Percentiles rank a stretch among this genome's conserved stretches.
Evolutionary conservation across 2,888 invertebrate species (phyloP).

Genomic region (Pristionchus exspectatus): DNA sequence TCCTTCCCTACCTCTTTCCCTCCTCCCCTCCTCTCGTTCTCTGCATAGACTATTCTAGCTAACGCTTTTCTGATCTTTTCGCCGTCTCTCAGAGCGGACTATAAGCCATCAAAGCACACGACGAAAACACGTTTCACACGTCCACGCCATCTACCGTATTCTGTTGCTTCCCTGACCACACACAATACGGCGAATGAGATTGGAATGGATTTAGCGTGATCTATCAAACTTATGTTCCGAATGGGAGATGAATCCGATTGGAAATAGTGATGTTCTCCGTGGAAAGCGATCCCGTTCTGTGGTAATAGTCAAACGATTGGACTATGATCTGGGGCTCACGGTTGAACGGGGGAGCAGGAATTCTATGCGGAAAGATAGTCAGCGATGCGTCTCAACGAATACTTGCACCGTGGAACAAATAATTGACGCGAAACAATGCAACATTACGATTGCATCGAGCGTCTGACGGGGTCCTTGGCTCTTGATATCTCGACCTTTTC

Average conservation of each 20-base stretch:
- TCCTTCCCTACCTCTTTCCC: not conserved
- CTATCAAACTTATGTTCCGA: not conserved
- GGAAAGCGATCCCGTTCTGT: not conserved
- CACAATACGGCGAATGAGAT: not conserved
- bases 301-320: not conserved
- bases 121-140: not conserved
- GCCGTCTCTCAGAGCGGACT: not conserved
- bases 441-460: not conserved
- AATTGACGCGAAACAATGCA: too few species aligned
- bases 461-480: not conserved
- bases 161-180: not conserved
- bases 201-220: not conserved
- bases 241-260: constrained; percentile 13
- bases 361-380: too few species aligned
- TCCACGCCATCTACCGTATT: not conserved
- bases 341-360: too few species aligned
- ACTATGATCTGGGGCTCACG: too few species aligned
- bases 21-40: constrained; percentile 4
- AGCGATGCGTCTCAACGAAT: too few species aligned
- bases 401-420: too few species aligned
- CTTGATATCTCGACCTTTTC: not conserved
- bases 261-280: not conserved
- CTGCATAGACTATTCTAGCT: not conserved
- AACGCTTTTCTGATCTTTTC: not conserved
- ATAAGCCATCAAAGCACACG: not conserved